Base-by-base conservation (phyloP, 2,113 vertebrate species). In the Charina bottae region DNA sequence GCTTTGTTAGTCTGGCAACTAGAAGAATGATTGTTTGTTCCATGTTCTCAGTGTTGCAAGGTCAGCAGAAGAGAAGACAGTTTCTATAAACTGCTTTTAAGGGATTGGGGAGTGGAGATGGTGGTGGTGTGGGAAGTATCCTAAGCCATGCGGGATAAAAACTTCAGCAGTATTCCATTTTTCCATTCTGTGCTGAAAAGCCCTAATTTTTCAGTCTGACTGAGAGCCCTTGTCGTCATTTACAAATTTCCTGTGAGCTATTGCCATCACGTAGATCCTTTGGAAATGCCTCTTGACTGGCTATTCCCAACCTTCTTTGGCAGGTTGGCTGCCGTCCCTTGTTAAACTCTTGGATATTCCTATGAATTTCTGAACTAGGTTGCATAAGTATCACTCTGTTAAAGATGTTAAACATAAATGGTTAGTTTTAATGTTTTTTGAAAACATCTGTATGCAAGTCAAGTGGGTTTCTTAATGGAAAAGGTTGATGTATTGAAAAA, bases 401-500 rank as follows among this genome's bases (percentile, higher is more conserved):
- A 83, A 53, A 89, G n/a, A 58, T 90, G 10, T 6, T 37, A 2
- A 53, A 93, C 92, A 53, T 6, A 68, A 93, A 94, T 90, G 91
- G 24, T 93, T 96, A 26, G 78, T 91, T 95, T 91, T 93, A 90
- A 93, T 93, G 49, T 60, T 53, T 33, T 86, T 92, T 58, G 94
- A 94, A 95, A 94, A 95, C 1, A 26, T 94, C 94, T 94, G 88
- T 95, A 92, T 6, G 23, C 94, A 95, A 97, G 88, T 93, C 92
- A 93, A 89, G 90, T 92, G 92, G 54, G 72, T 89, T 95, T 92
- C 94, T 95, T 95, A 68, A 46, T 62, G 91, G 92, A 90, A 95
- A 93, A 83, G 88, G 89, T 95, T 86, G 95, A 91, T 89, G 90
- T 92, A 93, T 2, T 95, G 89, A 94, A 96, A 97, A 94, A 94